Evolutionary conservation across 2,888 invertebrate species (phyloP).

Genomic region (Tillus elongatus): DNA sequence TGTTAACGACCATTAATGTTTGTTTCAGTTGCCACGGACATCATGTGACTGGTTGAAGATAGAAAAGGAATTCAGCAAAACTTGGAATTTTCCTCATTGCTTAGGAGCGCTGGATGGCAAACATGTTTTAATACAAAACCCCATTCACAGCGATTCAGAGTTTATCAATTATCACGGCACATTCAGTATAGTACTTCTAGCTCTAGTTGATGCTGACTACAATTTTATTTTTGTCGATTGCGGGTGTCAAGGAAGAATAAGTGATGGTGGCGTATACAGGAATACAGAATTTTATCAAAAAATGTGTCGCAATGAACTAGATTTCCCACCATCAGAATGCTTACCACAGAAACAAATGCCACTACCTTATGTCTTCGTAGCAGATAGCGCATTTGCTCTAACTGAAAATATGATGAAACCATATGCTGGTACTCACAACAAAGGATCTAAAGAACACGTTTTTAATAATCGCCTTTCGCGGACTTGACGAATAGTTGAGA

Average conservation of each 20-base stretch:
- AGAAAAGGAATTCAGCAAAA: too few species aligned
- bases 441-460: conserved; percentile 9
- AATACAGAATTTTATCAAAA: conserved; percentile 8
- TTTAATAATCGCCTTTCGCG: conserved; percentile 16
- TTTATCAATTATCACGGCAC: too few species aligned
- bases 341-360: conserved; percentile 1
- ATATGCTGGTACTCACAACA: conserved; percentile 9
- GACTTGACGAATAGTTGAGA: conserved; percentile 15
- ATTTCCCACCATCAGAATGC: conserved; percentile 11
- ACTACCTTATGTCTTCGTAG: too few species aligned
- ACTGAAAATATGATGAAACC: too few species aligned
- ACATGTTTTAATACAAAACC: too few species aligned
- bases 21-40: conserved; percentile 20
- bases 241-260: conserved; percentile 23
- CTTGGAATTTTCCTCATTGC: too few species aligned
- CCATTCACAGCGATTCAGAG: too few species aligned
- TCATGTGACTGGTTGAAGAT: conserved; percentile 20
- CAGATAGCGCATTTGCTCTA: too few species aligned
- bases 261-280: conserved; percentile 23
- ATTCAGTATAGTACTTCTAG: too few species aligned
- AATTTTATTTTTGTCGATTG: conserved; percentile 22
- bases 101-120: too few species aligned
- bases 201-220: too few species aligned
- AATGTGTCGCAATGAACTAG: conserved; percentile 6
- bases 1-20: too few species aligned